Evolutionary conservation across 1,140 invertebrate genomes (phyloP).

Genomic region (Cydia amplana): DNA sequence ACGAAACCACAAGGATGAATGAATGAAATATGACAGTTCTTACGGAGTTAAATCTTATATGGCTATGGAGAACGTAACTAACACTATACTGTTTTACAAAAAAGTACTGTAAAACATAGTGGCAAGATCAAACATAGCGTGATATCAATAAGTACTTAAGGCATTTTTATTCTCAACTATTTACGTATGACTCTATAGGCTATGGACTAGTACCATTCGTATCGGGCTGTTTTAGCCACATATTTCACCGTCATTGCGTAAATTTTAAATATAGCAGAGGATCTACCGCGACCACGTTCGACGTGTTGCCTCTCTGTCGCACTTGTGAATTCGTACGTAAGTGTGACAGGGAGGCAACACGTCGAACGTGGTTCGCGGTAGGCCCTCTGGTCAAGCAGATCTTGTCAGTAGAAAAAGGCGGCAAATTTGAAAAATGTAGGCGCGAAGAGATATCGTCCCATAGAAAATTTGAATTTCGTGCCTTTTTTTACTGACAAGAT

Average conservation of each 20-base stretch:
- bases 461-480: too few relatives aligned
- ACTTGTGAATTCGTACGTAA: too few relatives aligned
- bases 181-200: background rate
- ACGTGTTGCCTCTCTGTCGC: too few relatives aligned
- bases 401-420: too few relatives aligned
- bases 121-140: background rate
- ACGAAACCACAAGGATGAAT: conserved; percentile 33
- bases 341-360: too few relatives aligned
- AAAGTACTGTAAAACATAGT: background rate
- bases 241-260: background rate
- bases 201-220: conserved; percentile 2
- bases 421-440: too few relatives aligned
- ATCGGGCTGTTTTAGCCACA: background rate
- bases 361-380: too few relatives aligned
- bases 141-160: background rate
- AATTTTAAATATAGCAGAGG: too few relatives aligned
- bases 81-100: background rate
- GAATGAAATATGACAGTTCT: conserved; percentile 31
- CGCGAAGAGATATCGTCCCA: too few relatives aligned
- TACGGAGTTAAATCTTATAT: background rate
- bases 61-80: background rate
- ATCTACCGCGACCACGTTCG: too few relatives aligned
- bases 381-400: too few relatives aligned
- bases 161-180: background rate
- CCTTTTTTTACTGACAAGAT: too few relatives aligned